Conservation (phyloP, 37 sponge, comb jelly and placozoan genomes). For the Geodia barretti region DNA sequence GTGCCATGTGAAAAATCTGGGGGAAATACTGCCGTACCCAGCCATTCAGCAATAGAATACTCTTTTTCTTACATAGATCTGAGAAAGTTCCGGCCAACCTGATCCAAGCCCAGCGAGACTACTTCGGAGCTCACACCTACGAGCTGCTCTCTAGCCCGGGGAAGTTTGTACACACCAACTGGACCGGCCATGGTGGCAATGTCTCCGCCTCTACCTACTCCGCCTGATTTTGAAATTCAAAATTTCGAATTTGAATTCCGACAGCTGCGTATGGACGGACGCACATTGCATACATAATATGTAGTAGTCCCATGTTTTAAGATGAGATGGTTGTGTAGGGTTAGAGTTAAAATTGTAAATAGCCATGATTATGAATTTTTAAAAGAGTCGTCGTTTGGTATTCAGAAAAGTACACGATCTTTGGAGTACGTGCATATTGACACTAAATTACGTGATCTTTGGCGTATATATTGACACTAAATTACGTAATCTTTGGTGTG, state of each 20-base stretch:
- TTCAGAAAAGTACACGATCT: too few relatives aligned
- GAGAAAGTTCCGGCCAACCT: constrained; percentile 91
- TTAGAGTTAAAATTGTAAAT: too few relatives aligned
- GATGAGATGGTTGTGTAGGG: too few relatives aligned
- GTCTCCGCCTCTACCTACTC: constrained; percentile 80
- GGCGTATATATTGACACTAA: background rate
- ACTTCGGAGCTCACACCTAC: constrained; percentile 99
- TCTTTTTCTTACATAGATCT: background rate
- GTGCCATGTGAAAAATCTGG: background rate
- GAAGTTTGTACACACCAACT: constrained; percentile 95
- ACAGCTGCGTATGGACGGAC: too few relatives aligned
- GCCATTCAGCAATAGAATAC: too few relatives aligned
- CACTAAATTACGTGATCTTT: background rate
- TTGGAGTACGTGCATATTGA: background rate
- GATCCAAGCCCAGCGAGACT: constrained; percentile 98
- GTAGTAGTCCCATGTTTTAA: too few relatives aligned
- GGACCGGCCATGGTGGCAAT: constrained; percentile 90
- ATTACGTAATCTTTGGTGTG: too few relatives aligned
- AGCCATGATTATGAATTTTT: too few relatives aligned
- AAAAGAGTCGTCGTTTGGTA: too few relatives aligned
- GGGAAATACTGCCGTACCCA: background rate
- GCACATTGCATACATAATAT: too few relatives aligned
- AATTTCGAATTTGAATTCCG: background rate
- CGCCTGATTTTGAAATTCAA: constrained; percentile 45
- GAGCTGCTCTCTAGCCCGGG: constrained; percentile 87